phyloP scores from a whole-genome alignment of 2,113 vertebrate genomes.

The Uria aalge region DNA sequence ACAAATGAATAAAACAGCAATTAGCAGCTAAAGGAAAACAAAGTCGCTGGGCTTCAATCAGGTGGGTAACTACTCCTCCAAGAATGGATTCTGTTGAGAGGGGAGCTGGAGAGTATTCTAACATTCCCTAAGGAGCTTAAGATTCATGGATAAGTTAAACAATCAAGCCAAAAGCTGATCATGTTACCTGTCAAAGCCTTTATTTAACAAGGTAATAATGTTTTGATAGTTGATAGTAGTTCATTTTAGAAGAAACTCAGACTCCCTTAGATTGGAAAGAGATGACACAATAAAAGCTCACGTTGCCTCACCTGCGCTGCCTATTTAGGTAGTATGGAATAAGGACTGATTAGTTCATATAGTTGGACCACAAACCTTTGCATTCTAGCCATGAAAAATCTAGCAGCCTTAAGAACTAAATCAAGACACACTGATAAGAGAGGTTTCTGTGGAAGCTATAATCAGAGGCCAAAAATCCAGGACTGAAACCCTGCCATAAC shows the following conservation, averaged over 20 bases:
- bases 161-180: background rate
- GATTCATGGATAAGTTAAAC: background rate
- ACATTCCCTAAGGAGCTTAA: background rate
- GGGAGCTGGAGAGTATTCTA: background rate
- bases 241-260: background rate
- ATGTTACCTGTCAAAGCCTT: background rate
- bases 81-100: background rate
- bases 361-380: background rate
- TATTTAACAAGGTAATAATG: background rate
- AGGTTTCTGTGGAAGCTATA: background rate
- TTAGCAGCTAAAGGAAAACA: background rate
- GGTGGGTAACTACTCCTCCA: background rate
- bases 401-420: background rate
- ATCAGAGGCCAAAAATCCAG: background rate
- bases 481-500: background rate
- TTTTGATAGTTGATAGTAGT: background rate
- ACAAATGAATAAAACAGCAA: background rate
- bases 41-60: background rate
- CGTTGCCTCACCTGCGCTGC: background rate
- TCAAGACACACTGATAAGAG: background rate
- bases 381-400: background rate
- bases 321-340: background rate
- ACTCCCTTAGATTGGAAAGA: background rate
- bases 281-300: background rate
- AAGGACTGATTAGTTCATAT: background rate